Conservation (phyloP, 2,888 invertebrate genomes). For the Labia minor region DNA sequence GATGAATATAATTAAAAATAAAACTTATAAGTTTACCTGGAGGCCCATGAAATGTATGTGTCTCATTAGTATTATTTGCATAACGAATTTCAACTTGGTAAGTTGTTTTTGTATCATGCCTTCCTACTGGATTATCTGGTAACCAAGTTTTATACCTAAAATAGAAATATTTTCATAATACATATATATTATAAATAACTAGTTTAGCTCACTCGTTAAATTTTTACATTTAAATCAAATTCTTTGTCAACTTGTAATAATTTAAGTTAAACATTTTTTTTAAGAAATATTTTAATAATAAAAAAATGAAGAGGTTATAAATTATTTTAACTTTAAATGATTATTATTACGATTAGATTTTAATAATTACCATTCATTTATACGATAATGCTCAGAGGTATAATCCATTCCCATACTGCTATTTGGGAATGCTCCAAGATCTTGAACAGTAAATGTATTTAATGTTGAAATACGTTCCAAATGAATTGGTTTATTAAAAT, state of each 20-base stretch:
- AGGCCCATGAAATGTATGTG: constrained; percentile 91
- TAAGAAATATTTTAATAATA: too few relatives aligned
- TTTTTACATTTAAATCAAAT: background rate
- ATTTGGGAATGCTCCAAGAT: constrained; percentile 73
- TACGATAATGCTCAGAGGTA: constrained; percentile 78
- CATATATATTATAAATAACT: background rate
- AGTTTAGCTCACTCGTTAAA: background rate
- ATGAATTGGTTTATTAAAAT: constrained; percentile 94
- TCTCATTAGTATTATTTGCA: constrained; percentile 88
- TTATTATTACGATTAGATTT: too few relatives aligned
- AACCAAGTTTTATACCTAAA: constrained; percentile 71
- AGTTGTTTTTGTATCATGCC: constrained; percentile 84
- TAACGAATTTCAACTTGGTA: constrained; percentile 90
- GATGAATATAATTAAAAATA: too few relatives aligned
- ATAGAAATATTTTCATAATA: too few relatives aligned
- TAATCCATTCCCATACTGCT: constrained; percentile 77
- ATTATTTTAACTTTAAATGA: too few relatives aligned
- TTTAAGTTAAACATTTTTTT: constrained; percentile 8
- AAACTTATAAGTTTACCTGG: too few relatives aligned
- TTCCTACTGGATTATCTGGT: constrained; percentile 66
- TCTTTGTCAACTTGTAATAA: constrained; percentile 23
- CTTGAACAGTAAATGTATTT: constrained; percentile 78
- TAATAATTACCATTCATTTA: constrained; percentile 70
- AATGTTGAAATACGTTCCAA: constrained; percentile 87
- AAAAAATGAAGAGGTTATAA: too few relatives aligned